Percentiles rank a stretch among this genome's conserved stretches.
Conservation (phyloP, 2,888 invertebrate species). For the Itoplectis maculator region DNA sequence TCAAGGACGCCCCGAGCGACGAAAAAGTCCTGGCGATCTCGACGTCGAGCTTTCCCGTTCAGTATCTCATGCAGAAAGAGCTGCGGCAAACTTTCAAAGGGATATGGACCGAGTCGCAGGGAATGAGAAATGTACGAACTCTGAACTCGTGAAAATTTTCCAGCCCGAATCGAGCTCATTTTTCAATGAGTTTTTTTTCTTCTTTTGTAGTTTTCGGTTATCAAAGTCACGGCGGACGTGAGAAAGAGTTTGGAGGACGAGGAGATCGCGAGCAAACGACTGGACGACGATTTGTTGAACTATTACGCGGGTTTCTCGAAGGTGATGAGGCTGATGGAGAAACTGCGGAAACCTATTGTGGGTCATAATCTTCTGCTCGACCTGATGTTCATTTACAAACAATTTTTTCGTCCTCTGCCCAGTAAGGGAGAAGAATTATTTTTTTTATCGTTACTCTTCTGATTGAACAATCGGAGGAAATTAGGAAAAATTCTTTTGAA, state of each 20-base stretch:
- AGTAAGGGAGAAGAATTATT: slow-evolving; percentile 79
- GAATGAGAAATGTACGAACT: slow-evolving; percentile 70
- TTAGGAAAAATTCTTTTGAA: too few relatives aligned
- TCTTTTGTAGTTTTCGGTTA: slow-evolving; percentile 71
- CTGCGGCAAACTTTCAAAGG: slow-evolving; percentile 86
- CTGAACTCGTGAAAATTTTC: neutral
- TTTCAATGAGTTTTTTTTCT: neutral
- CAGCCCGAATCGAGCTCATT: neutral
- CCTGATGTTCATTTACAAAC: slow-evolving; percentile 89
- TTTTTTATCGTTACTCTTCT: too few relatives aligned
- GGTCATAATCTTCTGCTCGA: slow-evolving; percentile 92
- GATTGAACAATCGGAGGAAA: too few relatives aligned
- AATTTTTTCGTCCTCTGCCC: slow-evolving; percentile 90
- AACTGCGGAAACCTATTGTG: slow-evolving; percentile 89
- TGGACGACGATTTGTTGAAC: slow-evolving; percentile 81
- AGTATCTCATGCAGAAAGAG: slow-evolving; percentile 87
- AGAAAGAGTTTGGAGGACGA: slow-evolving; percentile 76
- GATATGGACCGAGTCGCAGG: slow-evolving; percentile 81
- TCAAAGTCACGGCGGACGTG: slow-evolving; percentile 80
- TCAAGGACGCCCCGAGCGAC: slow-evolving; percentile 69
- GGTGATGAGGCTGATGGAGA: slow-evolving; percentile 87
- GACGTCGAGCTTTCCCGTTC: slow-evolving; percentile 84
- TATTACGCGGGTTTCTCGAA: slow-evolving; percentile 89
- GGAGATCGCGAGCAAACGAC: neutral
- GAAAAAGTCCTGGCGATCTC: slow-evolving; percentile 81